Evolutionary conservation across 2,113 vertebrate species (phyloP).

Genomic region (Odontophorus gujanensis): DNA sequence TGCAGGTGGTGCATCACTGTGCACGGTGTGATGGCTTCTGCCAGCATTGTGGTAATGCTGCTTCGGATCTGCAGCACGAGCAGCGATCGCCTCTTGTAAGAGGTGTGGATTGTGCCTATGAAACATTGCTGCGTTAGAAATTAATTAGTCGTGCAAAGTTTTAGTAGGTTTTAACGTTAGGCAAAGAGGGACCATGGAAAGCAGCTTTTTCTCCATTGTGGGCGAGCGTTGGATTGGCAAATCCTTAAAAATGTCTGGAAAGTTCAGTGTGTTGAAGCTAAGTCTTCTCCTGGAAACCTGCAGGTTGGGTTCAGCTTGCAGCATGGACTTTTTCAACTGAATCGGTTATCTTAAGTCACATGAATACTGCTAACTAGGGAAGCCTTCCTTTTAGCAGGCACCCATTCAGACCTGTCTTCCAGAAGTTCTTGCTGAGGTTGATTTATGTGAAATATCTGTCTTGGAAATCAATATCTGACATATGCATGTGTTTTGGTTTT

Average conservation of each 20-base stretch:
- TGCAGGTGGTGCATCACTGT: neutral
- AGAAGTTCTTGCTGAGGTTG: neutral
- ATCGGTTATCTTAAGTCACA: neutral
- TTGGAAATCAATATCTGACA: neutral
- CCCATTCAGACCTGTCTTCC: neutral
- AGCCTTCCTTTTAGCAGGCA: neutral
- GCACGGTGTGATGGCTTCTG: neutral
- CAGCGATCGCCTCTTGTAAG: neutral
- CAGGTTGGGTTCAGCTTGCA: neutral
- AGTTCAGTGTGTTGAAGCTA: neutral
- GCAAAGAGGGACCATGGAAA: neutral
- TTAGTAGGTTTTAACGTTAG: neutral
- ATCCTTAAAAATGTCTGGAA: neutral
- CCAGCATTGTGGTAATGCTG: too few species aligned
- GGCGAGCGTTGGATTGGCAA: neutral
- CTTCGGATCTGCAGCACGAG: neutral
- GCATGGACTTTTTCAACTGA: neutral
- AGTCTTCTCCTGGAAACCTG: neutral
- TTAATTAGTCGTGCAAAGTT: neutral
- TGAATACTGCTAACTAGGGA: neutral
- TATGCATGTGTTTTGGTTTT: conserved; percentile 55
- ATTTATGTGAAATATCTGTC: neutral
- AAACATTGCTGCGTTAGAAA: neutral
- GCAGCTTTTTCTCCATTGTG: neutral
- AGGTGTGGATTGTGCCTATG: neutral